A percentile compares a stretch with the other conserved stretches of the same genome.
phyloP scores from a whole-genome alignment of 2,113 vertebrate genomes.

The Cryptoleucopteryx plumbea region DNA sequence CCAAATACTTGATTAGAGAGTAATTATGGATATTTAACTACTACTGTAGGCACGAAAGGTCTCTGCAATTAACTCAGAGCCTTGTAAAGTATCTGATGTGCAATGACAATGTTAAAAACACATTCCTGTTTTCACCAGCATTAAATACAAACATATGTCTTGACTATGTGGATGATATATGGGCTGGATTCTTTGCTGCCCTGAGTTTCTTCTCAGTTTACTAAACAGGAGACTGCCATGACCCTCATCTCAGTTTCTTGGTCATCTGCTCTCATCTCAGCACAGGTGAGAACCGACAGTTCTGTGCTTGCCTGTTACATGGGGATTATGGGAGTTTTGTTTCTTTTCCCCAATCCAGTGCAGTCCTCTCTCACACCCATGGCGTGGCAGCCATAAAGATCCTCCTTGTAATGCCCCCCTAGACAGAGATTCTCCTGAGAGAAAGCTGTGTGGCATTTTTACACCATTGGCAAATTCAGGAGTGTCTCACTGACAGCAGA shows the following conservation, averaged over 20 bases:
- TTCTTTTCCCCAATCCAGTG: background rate
- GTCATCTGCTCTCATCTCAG: background rate
- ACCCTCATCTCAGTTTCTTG: background rate
- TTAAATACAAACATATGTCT: background rate
- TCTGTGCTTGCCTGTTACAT: background rate
- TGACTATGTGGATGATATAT: background rate
- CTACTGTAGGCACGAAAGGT: background rate
- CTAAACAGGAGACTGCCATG: background rate
- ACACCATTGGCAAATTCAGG: background rate
- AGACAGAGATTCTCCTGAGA: background rate
- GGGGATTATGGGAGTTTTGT: background rate
- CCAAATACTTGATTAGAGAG: background rate
- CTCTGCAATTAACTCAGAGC: background rate
- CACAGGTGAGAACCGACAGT: background rate
- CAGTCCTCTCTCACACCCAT: background rate
- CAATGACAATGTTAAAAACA: background rate
- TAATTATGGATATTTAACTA: background rate
- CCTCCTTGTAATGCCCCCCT: background rate
- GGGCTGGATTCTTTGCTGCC: background rate
- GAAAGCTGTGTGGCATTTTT: background rate
- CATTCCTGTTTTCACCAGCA: background rate
- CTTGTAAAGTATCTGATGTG: background rate
- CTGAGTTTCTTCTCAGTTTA: background rate
- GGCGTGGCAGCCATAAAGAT: background rate
- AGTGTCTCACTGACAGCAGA: background rate